Conservation (phyloP, 2,113 vertebrate genomes). For the Galbula dea region DNA sequence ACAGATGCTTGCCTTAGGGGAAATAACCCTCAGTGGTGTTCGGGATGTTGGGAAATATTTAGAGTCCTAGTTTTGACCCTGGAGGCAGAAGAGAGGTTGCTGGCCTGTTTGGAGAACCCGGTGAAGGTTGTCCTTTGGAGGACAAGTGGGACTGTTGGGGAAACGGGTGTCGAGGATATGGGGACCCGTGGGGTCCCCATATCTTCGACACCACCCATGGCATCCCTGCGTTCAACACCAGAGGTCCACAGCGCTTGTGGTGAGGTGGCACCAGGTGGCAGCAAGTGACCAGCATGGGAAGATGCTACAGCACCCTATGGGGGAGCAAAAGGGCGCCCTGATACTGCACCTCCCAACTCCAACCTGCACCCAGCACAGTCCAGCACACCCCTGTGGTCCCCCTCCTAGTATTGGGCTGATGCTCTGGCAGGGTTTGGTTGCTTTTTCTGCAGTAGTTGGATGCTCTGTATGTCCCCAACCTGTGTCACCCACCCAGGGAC, state of each 20-base stretch:
- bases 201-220: accelerated
- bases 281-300: background rate
- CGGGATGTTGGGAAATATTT: conserved; percentile 11
- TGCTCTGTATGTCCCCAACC: accelerated
- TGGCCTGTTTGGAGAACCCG: background rate
- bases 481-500: background rate
- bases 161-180: background rate
- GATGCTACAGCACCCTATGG: background rate
- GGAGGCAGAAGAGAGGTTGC: background rate
- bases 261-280: conserved; percentile 34
- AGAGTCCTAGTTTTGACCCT: background rate
- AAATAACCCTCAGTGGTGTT: background rate
- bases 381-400: background rate
- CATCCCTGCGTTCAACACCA: background rate
- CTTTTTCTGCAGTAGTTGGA: background rate
- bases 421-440: accelerated
- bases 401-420: background rate
- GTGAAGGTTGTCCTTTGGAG: background rate
- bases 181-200: background rate
- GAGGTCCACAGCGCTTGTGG: background rate
- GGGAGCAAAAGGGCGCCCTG: background rate
- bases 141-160: background rate
- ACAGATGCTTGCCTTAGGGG: background rate
- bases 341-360: background rate
- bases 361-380: background rate